Percentiles rank a stretch among this genome's conserved stretches.
Evolutionary conservation across 2,888 invertebrate genomes (phyloP).

Genomic region (Neuroscelio doddi): DNA sequence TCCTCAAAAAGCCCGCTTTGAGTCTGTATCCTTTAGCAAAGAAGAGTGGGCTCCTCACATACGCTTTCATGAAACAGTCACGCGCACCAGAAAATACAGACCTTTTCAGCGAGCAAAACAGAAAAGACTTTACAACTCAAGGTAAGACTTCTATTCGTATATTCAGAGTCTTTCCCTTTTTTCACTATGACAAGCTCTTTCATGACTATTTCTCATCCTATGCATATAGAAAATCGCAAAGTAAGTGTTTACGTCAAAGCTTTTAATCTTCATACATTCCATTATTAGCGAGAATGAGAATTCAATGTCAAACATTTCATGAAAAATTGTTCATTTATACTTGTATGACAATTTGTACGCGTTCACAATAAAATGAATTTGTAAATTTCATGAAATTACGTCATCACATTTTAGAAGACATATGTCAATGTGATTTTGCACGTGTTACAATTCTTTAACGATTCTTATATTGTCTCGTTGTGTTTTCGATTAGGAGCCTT

Average conservation of each 20-base stretch:
- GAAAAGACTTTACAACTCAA: conserved; percentile 54
- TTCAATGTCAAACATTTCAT: background rate
- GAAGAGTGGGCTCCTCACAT: conserved; percentile 32
- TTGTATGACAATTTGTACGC: no score
- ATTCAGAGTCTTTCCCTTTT: conserved; percentile 44
- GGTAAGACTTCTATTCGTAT: conserved; percentile 52
- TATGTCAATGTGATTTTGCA: background rate
- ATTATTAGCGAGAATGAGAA: background rate
- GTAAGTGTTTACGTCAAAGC: conserved; percentile 14
- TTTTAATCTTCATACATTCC: conserved; percentile 5
- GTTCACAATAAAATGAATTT: no score
- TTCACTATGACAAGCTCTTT: conserved; percentile 52
- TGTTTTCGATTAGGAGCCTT: conserved; percentile 13
- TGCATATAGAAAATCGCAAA: conserved; percentile 7
- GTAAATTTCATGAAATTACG: no score
- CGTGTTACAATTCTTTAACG: background rate
- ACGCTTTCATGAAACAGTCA: conserved; percentile 38
- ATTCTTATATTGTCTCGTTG: conserved; percentile 3
- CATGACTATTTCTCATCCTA: conserved; percentile 45
- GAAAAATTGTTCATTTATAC: no score
- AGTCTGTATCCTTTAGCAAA: conserved; percentile 38
- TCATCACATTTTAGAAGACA: no score
- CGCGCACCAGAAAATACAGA: conserved; percentile 32
- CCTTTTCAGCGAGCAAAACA: conserved; percentile 59
- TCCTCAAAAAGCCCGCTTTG: conserved; percentile 39